phyloP scores from a whole-genome alignment of 1,140 invertebrate species.

The Plutomurus gul region DNA sequence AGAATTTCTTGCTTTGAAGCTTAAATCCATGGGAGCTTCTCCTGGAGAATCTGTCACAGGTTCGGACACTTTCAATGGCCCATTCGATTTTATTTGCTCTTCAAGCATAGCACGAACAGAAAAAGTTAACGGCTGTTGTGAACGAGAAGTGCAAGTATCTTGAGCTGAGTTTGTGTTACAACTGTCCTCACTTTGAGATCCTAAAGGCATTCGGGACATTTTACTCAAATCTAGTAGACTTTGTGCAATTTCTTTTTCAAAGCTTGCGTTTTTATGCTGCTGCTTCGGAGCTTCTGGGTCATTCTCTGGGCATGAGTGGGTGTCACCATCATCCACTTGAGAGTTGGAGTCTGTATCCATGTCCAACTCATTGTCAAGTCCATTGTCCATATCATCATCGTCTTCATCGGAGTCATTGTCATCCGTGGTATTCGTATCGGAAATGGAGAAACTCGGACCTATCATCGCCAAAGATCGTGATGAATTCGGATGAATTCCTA shows the following conservation, averaged over 20 bases:
- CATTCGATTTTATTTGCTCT: neutral
- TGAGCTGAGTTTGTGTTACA: neutral
- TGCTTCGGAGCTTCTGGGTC: too few relatives aligned
- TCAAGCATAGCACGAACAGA: slow-evolving; percentile 1
- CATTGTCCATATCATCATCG: slow-evolving; percentile 64
- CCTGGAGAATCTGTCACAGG: neutral
- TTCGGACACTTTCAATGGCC: neutral
- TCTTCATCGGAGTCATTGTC: slow-evolving; percentile 66
- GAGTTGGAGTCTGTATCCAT: slow-evolving; percentile 59
- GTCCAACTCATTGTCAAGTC: slow-evolving; percentile 68
- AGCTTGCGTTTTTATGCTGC: slow-evolving; percentile 68
- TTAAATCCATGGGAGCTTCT: slow-evolving; percentile 51
- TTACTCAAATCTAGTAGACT: slow-evolving; percentile 73
- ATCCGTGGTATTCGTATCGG: slow-evolving; percentile 52
- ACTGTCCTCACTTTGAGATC: slow-evolving; percentile 18
- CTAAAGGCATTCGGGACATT: slow-evolving; percentile 11
- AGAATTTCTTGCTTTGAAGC: neutral
- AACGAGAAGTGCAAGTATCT: neutral
- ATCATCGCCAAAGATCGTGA: slow-evolving; percentile 42
- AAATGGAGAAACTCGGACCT: slow-evolving; percentile 45
- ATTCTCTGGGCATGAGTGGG: slow-evolving; percentile 62
- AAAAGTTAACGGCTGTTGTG: neutral
- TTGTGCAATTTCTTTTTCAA: slow-evolving; percentile 85
- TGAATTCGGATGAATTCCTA: slow-evolving; percentile 52
- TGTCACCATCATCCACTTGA: slow-evolving; percentile 34